These are phyloP conservation scores for Bellardia bayeri DNA, from an alignment of 2,888 invertebrate species.

Conservation along the genomic window DNA sequence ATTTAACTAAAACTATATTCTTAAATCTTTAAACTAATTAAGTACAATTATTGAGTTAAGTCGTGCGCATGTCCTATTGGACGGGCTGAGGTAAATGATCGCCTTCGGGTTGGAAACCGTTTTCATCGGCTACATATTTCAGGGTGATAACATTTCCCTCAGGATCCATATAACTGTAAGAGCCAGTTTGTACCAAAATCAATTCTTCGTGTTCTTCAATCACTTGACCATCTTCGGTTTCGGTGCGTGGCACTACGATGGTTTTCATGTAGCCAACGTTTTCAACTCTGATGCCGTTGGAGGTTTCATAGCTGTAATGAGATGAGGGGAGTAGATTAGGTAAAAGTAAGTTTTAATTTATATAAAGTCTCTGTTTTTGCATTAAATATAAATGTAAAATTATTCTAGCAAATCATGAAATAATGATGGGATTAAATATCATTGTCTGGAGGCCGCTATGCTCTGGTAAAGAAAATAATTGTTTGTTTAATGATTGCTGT, in stretches of 20 bases:
- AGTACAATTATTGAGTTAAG: slow-evolving; percentile 31
- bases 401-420: background rate
- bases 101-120: slow-evolving; percentile 89
- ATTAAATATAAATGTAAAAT: background rate
- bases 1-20: slow-evolving; percentile 53
- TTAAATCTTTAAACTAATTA: slow-evolving; percentile 59
- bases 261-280: slow-evolving; percentile 89
- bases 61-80: slow-evolving; percentile 73
- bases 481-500: background rate
- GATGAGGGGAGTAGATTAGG: too few relatives aligned
- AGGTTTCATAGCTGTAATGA: slow-evolving; percentile 89
- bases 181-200: slow-evolving; percentile 87
- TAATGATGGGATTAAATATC: background rate
- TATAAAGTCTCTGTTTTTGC: too few relatives aligned
- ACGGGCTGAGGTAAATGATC: slow-evolving; percentile 87
- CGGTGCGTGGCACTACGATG: slow-evolving; percentile 84
- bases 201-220: slow-evolving; percentile 86
- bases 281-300: slow-evolving; percentile 91
- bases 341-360: too few relatives aligned
- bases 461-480: slow-evolving; percentile 11
- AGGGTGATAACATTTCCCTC: slow-evolving; percentile 88
- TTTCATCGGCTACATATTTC: slow-evolving; percentile 89
- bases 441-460: slow-evolving; percentile 25
- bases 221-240: slow-evolving; percentile 83
- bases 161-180: slow-evolving; percentile 89